Percentiles rank a stretch among this genome's conserved stretches.
These are phyloP conservation scores for Volucella zonaria DNA, from an alignment of 2,888 invertebrate species.

Conservation along the genomic window DNA sequence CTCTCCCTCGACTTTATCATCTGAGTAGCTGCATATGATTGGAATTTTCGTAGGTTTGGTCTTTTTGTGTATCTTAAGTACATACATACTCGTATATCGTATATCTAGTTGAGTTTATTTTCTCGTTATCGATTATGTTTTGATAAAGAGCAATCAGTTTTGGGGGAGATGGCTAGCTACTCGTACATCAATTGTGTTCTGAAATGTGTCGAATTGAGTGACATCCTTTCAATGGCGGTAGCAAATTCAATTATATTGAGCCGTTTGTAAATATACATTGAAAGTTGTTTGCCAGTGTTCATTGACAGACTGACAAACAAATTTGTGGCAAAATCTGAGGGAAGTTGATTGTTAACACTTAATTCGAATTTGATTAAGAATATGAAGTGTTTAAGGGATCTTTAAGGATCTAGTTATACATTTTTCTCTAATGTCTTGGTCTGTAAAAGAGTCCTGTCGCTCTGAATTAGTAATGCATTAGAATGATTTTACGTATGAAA, in stretches of 20 bases:
- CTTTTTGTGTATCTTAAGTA: slow-evolving; percentile 20
- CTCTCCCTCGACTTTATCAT: slow-evolving; percentile 53
- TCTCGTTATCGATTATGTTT: slow-evolving; percentile 67
- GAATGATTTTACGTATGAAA: too few relatives aligned
- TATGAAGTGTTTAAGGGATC: too few relatives aligned
- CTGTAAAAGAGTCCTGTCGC: too few relatives aligned
- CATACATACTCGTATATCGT: not conserved
- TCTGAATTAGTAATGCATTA: too few relatives aligned
- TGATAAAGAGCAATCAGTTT: slow-evolving; percentile 47
- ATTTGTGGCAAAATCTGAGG: slow-evolving; percentile 4
- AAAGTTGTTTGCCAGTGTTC: slow-evolving; percentile 47
- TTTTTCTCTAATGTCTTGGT: too few relatives aligned
- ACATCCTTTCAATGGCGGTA: slow-evolving; percentile 29
- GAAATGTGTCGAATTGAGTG: slow-evolving; percentile 63
- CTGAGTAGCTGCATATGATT: slow-evolving; percentile 72
- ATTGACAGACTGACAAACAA: not conserved
- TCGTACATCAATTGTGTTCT: slow-evolving; percentile 24
- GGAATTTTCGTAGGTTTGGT: slow-evolving; percentile 60
- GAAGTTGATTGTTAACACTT: too few relatives aligned
- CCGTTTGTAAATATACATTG: slow-evolving; percentile 42
- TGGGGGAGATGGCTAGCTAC: slow-evolving; percentile 2
- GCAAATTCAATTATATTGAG: slow-evolving; percentile 67
- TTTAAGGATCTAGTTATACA: too few relatives aligned
- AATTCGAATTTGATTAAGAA: too few relatives aligned
- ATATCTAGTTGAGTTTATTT: slow-evolving; percentile 64